phyloP scores from a whole-genome alignment of 2,113 vertebrate species.

The Gnathonemus longibarbis region DNA sequence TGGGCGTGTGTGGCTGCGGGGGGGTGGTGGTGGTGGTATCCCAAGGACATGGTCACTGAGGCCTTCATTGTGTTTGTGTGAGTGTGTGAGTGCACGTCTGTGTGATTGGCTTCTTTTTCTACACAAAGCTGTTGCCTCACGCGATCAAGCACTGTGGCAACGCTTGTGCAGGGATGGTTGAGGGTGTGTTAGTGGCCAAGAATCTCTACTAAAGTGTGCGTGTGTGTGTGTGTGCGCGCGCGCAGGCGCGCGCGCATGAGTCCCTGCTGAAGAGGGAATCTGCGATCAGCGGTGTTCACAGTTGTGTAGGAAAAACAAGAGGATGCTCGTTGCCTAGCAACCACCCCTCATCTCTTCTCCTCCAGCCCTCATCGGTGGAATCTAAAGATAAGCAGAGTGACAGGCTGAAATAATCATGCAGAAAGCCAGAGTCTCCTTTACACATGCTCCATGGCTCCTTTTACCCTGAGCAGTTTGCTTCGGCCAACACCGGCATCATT shows the following conservation, averaged over 20 bases:
- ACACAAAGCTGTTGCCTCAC: neutral
- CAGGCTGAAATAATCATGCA: neutral
- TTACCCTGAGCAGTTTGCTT: neutral
- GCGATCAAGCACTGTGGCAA: neutral
- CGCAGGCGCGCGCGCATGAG: neutral
- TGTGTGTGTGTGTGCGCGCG: conserved; percentile 14
- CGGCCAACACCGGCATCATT: neutral
- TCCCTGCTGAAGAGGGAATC: neutral
- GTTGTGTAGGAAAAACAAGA: conserved; percentile 51
- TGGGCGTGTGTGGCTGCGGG: neutral
- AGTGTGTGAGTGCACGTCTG: neutral
- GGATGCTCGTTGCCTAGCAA: conserved; percentile 66
- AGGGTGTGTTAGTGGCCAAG: neutral
- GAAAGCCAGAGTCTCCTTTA: neutral
- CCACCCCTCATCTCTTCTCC: conserved; percentile 1
- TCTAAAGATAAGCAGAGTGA: conserved; percentile 9
- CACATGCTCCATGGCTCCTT: neutral
- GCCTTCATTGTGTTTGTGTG: neutral
- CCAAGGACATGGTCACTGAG: neutral
- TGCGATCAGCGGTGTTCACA: neutral
- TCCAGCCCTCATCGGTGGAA: conserved; percentile 9
- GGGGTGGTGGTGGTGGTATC: neutral
- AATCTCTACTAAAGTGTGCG: neutral
- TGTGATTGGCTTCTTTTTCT: neutral
- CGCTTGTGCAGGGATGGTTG: neutral